Evolutionary conservation across 2,888 invertebrate species (phyloP).

Genomic region (Orthosia incerta): DNA sequence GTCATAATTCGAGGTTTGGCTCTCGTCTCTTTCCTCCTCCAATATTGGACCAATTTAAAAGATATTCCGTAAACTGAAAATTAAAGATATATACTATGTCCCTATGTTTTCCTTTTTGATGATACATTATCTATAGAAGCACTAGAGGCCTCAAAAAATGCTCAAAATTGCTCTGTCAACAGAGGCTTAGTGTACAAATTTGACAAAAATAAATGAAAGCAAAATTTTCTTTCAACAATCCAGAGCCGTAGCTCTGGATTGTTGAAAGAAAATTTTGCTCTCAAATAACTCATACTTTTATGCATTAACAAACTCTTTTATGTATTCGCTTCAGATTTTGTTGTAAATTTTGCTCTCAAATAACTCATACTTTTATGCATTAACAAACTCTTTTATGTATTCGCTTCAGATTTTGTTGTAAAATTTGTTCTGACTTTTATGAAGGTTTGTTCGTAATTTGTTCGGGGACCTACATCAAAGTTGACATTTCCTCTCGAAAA

Average conservation of each 20-base stretch:
- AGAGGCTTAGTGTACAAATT: no score
- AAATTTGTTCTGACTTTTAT: conserved; percentile 62
- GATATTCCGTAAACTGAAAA: no score
- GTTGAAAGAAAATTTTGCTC: conserved; percentile 61
- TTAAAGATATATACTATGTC: no score
- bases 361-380: conserved; percentile 63
- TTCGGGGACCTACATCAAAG: conserved; percentile 46
- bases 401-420: conserved; percentile 63
- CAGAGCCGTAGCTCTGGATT: conserved; percentile 45
- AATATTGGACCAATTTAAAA: no score
- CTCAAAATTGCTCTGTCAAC: no score
- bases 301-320: conserved; percentile 64
- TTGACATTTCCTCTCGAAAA: conserved; percentile 47
- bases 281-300: conserved; percentile 62
- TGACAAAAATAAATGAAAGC: no score
- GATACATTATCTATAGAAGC: no score
- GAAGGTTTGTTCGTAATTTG: conserved; percentile 56
- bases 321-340: conserved; percentile 65
- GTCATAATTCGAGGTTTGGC: no score
- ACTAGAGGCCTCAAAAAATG: no score
- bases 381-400: conserved; percentile 65
- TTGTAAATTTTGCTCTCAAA: conserved; percentile 60
- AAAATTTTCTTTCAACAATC: no score
- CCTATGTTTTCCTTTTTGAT: no score
- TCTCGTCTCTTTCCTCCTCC: no score